phyloP scores from a whole-genome alignment of 1,140 invertebrate species.

The Brachionus plicatilis region DNA sequence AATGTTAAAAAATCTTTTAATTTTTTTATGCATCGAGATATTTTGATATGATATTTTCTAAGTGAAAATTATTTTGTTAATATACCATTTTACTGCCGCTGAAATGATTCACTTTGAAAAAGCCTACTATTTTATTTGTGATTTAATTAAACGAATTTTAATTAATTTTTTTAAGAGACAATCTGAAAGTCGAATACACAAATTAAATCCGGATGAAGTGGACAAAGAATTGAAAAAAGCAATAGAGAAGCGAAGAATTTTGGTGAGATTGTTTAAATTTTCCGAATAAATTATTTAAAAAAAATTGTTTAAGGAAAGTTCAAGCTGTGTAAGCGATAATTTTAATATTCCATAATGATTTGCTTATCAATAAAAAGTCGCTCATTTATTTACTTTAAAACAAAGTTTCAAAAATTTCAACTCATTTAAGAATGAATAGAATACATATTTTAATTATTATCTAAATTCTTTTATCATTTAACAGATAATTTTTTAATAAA shows the following conservation, averaged over 20 bases:
- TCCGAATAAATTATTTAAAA: not conserved
- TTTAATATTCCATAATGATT: not conserved
- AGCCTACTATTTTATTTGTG: too few species aligned
- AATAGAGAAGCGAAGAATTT: conserved; percentile 7
- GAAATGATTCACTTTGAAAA: too few species aligned
- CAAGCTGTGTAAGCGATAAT: not conserved
- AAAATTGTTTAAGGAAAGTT: not conserved
- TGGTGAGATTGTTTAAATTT: not conserved
- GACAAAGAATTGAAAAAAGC: conserved; percentile 20
- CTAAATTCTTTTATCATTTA: not conserved
- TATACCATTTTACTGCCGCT: too few species aligned
- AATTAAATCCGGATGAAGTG: conserved; percentile 13
- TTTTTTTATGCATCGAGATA: too few species aligned
- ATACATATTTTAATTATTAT: not conserved
- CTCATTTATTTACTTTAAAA: not conserved
- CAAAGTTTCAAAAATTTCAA: not conserved
- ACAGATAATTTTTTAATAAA: not conserved
- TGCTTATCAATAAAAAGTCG: not conserved
- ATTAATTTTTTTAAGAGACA: not conserved
- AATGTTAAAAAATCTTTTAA: too few species aligned
- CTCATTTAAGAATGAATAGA: not conserved
- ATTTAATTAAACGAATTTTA: too few species aligned
- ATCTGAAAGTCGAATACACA: not conserved
- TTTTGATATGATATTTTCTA: too few species aligned
- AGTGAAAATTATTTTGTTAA: too few species aligned